Evolutionary conservation across 1,140 invertebrate genomes (phyloP).

Genomic region (Solen grandis): DNA sequence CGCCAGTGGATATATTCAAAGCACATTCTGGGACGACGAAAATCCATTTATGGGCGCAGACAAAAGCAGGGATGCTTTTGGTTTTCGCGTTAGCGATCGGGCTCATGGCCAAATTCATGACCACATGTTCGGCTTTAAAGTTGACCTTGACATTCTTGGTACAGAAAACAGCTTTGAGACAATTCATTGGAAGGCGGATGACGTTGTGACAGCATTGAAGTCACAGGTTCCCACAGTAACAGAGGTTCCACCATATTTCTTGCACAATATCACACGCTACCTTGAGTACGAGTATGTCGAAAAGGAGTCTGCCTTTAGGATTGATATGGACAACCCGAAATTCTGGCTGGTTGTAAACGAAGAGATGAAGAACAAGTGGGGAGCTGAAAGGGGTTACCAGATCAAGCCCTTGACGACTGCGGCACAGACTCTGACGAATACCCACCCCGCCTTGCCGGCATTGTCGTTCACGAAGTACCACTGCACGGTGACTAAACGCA

Average conservation of each 20-base stretch:
- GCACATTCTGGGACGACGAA: conserved; percentile 55
- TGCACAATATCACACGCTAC: conserved; percentile 51
- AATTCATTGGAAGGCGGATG: conserved; percentile 47
- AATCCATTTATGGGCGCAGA: conserved; percentile 47
- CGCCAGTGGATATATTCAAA: conserved; percentile 63
- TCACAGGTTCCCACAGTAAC: conserved; percentile 17
- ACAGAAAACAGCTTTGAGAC: conserved; percentile 65
- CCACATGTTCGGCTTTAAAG: conserved; percentile 72
- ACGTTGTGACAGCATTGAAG: conserved; percentile 42
- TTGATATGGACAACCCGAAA: conserved; percentile 34
- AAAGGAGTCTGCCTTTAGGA: conserved; percentile 31
- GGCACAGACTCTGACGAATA: conserved; percentile 35
- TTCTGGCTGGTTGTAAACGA: conserved; percentile 56
- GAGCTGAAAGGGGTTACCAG: conserved; percentile 42
- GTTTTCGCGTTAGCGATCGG: conserved; percentile 57
- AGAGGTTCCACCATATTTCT: conserved; percentile 37
- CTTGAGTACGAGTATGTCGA: conserved; percentile 47
- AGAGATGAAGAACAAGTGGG: conserved; percentile 56
- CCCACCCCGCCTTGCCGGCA: conserved; percentile 48
- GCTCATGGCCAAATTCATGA: conserved; percentile 67
- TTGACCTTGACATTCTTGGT: conserved; percentile 67
- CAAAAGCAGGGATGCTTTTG: conserved; percentile 56
- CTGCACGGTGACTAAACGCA: conserved; percentile 52
- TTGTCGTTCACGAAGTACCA: conserved; percentile 57
- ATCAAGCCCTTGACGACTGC: conserved; percentile 36